Base-by-base conservation (phyloP, 64 coral and sea anemone genomes). In the Dendronephthya gigantea region DNA sequence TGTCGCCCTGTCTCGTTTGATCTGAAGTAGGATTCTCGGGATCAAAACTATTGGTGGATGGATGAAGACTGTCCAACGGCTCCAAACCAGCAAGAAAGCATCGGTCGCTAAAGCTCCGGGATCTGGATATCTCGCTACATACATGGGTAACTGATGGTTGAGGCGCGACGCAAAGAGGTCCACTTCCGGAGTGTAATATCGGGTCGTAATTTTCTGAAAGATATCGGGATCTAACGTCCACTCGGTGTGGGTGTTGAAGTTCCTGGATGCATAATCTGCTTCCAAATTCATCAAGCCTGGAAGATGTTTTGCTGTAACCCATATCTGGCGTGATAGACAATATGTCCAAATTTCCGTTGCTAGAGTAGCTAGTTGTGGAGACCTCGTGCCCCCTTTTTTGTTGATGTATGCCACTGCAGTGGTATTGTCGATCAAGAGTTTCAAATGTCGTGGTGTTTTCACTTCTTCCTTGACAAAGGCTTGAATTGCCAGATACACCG, bases 401-500 rank as follows among this genome's bases (percentile, higher is more conserved):
- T 90, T 90, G 19, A 90, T 70, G n/a, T n/a, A n/a, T n/a, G n/a
- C n/a, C n/a, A n/a, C n/a, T n/a, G n/a, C n/a, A n/a, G n/a, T n/a
- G n/a, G 59, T 59, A 23, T 90, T 90, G 88, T 90, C 89, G 83
- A 90, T 90, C 50, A 68, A 40, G 17, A 90, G 84, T 82, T 82
- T 70, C 16, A 90, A 45, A 83, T 90, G 88, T 25, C 27, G 82
- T 33, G 88, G 88, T 32, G 48, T 50, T 23, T 48, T 31, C 32
- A 38, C 35, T 9, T 69, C 31, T 29, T 29, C 43, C 39, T 19
- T 45, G 38, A 86, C n/a, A 43, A 90, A 86, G 8, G 74, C 13
- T 38, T 82, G 40, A 11, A 86, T 68, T 25, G 84, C 83, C 31
- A 90, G 35, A 35, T 55, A 47, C 19, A 65, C 89, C 16, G 83